Percentiles rank a stretch among this genome's conserved stretches.
These are phyloP conservation scores for Lytechinus pictus DNA, from an alignment of 35 echinoderm and acorn worm species.

Conservation along the genomic window DNA sequence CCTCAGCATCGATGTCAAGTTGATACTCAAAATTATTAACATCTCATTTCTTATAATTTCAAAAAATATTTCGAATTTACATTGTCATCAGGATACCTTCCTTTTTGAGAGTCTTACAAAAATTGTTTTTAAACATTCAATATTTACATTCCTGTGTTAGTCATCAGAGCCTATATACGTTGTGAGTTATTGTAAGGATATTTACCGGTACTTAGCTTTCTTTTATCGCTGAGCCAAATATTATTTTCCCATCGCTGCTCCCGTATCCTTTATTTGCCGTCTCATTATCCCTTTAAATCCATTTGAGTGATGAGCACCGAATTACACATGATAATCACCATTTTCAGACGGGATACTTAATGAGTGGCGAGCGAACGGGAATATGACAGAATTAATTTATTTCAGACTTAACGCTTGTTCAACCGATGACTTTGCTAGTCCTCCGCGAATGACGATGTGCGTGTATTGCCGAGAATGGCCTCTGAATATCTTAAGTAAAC, in stretches of 20 bases:
- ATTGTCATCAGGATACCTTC: neutral
- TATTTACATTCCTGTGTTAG: neutral
- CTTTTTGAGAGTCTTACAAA: neutral
- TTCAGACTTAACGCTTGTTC: conserved; percentile 3
- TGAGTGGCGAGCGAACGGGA: neutral
- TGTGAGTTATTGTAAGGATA: neutral
- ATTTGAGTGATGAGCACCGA: conserved; percentile 10
- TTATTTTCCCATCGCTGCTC: neutral
- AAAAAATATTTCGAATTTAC: neutral
- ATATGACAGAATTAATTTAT: conserved; percentile 21
- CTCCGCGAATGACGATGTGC: neutral
- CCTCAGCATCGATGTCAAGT: neutral
- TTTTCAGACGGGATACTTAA: conserved; percentile 11
- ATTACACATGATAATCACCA: neutral
- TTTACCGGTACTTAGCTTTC: neutral
- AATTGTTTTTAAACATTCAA: neutral
- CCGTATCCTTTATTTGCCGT: neutral
- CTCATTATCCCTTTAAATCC: neutral
- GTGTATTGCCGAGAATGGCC: neutral
- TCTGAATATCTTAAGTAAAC: neutral
- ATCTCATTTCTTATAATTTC: neutral
- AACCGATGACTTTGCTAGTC: neutral
- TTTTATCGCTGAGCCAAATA: neutral
- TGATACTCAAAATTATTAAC: neutral
- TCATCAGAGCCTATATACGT: neutral